Conservation (phyloP, 2,797 vertebrate species). For the Nyctibius grandis region DNA sequence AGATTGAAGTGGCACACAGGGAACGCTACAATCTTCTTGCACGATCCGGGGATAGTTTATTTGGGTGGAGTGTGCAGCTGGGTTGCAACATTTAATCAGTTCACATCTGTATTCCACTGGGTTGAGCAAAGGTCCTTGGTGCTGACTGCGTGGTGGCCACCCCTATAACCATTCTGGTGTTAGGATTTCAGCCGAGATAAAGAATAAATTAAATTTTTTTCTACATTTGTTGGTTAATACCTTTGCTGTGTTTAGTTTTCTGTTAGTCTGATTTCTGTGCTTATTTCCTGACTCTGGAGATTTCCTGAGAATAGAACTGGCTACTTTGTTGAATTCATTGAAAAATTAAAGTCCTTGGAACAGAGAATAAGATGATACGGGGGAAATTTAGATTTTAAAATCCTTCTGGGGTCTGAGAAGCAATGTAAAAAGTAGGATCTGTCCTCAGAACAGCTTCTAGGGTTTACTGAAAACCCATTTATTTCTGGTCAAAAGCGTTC, state of each 20-base stretch:
- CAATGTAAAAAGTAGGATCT: not conserved
- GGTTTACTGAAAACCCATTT: not conserved
- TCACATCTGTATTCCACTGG: not conserved
- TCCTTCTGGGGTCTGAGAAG: not conserved
- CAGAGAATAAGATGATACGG: not conserved
- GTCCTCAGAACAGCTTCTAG: not conserved
- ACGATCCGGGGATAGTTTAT: accelerated
- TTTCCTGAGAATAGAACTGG: not conserved
- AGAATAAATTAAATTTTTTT: not conserved
- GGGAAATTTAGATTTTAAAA: not conserved
- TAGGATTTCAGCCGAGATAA: not conserved
- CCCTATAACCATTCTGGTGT: accelerated
- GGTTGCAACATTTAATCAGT: not conserved
- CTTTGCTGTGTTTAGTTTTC: not conserved
- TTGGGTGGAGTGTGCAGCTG: not conserved
- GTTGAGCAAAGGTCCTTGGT: not conserved
- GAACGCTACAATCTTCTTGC: too few relatives aligned
- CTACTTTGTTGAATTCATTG: not conserved
- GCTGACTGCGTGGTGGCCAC: not conserved
- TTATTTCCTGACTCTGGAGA: not conserved
- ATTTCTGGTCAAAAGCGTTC: conserved; percentile 46
- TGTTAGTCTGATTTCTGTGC: not conserved
- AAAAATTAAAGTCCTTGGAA: not conserved
- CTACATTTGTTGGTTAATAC: not conserved
- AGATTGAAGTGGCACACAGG: not conserved